Evolutionary conservation across 2,797 vertebrate genomes (phyloP).

Genomic region (Catostomus latipinnis): DNA sequence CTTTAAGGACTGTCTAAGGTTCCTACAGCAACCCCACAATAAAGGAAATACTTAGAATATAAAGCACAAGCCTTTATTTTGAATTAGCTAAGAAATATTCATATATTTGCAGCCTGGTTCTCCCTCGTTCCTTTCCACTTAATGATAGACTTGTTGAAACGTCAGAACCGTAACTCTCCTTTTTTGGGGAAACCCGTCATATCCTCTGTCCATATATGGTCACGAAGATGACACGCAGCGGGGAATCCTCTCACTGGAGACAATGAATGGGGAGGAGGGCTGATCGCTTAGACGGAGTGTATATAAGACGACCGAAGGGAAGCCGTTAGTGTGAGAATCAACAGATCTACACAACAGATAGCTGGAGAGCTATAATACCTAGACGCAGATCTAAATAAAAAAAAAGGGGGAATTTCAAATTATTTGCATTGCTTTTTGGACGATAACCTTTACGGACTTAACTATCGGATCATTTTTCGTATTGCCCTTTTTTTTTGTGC

Average conservation of each 20-base stretch:
- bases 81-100: neutral
- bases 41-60: no score
- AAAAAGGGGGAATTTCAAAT: constrained; percentile 59
- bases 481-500: constrained; percentile 53
- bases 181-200: constrained; percentile 90
- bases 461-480: constrained; percentile 39
- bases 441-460: constrained; percentile 71
- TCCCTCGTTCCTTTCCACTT: constrained; percentile 61
- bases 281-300: constrained; percentile 82
- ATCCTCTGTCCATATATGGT: constrained; percentile 99
- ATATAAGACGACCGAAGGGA: constrained; percentile 86
- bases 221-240: constrained; percentile 96
- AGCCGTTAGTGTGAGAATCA: constrained; percentile 81
- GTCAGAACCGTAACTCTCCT: constrained; percentile 87
- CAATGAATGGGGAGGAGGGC: constrained; percentile 95
- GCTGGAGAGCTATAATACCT: constrained; percentile 70
- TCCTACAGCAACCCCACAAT: no score
- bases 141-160: constrained; percentile 78
- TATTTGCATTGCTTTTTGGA: constrained; percentile 66
- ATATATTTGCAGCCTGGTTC: constrained; percentile 23
- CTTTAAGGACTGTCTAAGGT: no score
- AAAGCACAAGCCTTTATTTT: constrained; percentile 5
- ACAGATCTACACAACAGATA: constrained; percentile 71
- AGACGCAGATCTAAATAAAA: constrained; percentile 64
- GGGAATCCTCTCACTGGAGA: constrained; percentile 98